Base-by-base conservation (phyloP, 2,797 vertebrate genomes). In the Crocodylus rhombifer region DNA sequence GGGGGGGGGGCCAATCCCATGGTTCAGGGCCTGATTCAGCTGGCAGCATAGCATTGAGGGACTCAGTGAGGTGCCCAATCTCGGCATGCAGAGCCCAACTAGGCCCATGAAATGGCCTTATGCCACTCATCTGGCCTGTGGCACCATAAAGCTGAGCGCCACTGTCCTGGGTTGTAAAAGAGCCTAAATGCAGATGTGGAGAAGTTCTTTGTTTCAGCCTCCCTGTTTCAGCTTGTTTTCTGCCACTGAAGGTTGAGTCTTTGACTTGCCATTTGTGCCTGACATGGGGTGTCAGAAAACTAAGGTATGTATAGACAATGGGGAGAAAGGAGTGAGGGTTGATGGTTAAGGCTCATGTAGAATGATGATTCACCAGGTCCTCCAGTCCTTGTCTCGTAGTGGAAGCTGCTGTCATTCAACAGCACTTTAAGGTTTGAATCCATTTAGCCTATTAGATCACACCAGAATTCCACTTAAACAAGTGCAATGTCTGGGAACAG, bases 351-450 rank as follows among this genome's bases (percentile, higher is more conserved):
- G 62, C 75, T 80, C 51, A 80, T 2, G 10, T 62, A 5, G 74
- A 77, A 83, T 7, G 60, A 82, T 73, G 82, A 90, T 64, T 83
- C 80, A 69, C 55, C 86, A 90, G 89, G 82, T 92, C 86, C 88
- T 92, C 87, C 42, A 91, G 83, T 85, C 73, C 57, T 88, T 86
- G 82, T 90, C 67, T 91, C 65, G 28, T 28, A 85, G 55, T 86
- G 7, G 33, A 21, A 71, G 33, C 63, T 93, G 77, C 77, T 30
- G 6, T 69, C 16, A 1, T 88, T 82, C 67, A 36, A 33, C 21
- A 64, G 61, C 73, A 90, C 80, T 51, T 71, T 87, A 20, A 82
- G 55, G 90, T 95, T 95, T 91, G 77, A 69, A 92, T 63, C 60
- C 75, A 71, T 77, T 94, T 86, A 94, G 75, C 83, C 71, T 83